phyloP scores from a whole-genome alignment of 2,113 vertebrate genomes.

The Cinclus mexicanus region DNA sequence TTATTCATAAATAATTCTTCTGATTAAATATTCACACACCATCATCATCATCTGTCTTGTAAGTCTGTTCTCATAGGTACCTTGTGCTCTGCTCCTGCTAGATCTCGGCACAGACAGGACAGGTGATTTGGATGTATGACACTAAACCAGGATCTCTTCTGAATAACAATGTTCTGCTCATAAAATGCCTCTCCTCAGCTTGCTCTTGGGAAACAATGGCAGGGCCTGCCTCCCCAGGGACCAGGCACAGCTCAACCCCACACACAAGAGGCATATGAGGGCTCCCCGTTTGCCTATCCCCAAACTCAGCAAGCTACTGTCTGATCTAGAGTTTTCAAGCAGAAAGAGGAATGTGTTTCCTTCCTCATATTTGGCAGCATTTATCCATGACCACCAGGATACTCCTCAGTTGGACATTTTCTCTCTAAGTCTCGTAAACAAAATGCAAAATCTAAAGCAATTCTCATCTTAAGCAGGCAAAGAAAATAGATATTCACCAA shows the following conservation, averaged over 20 bases:
- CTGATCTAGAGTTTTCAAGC: neutral
- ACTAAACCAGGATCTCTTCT: neutral
- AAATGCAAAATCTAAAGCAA: neutral
- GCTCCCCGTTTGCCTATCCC: rapidly evolving
- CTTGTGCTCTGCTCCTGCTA: neutral
- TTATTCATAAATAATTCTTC: neutral
- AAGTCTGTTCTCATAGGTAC: neutral
- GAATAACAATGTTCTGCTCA: neutral
- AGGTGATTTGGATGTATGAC: neutral
- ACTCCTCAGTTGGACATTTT: neutral
- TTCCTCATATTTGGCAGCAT: neutral
- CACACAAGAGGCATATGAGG: rapidly evolving
- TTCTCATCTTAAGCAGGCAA: neutral
- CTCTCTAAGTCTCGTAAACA: neutral
- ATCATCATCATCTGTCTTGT: neutral
- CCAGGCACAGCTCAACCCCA: neutral
- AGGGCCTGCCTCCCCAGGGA: neutral
- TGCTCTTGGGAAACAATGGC: rapidly evolving
- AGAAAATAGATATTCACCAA: neutral
- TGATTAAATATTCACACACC: neutral
- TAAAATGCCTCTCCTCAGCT: neutral
- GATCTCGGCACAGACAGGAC: neutral
- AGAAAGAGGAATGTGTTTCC: neutral
- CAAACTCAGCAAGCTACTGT: neutral
- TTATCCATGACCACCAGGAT: neutral